Percentiles rank a stretch among this genome's conserved stretches.
These are phyloP conservation scores for Eristalis intricaria DNA, from an alignment of 2,888 invertebrate genomes.

Conservation along the genomic window DNA sequence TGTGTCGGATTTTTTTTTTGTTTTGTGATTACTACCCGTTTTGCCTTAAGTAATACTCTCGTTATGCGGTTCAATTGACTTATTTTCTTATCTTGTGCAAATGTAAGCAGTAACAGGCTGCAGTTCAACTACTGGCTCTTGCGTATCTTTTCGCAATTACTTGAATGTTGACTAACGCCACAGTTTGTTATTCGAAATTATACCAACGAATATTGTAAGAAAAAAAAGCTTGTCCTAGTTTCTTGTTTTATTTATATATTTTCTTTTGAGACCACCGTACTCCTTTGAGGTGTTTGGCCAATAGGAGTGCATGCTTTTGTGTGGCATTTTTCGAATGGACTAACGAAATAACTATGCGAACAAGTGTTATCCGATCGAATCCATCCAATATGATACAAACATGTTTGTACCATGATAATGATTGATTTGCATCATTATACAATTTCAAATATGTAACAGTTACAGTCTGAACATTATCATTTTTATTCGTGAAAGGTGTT, in stretches of 20 bases:
- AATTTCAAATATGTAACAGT: not conserved
- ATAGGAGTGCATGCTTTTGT: not conserved
- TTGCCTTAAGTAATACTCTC: constrained; percentile 50
- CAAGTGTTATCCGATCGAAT: not conserved
- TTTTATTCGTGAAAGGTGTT: not conserved
- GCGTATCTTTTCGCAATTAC: constrained; percentile 40
- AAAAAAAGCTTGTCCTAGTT: constrained; percentile 59
- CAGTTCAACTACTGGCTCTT: not conserved
- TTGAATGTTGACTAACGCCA: constrained; percentile 40
- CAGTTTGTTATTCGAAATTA: constrained; percentile 16
- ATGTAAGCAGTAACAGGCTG: constrained; percentile 2
- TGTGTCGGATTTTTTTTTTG: constrained; percentile 41
- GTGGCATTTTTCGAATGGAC: constrained; percentile 1
- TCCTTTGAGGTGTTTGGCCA: constrained; percentile 42
- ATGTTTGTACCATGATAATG: not conserved
- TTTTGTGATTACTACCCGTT: constrained; percentile 50
- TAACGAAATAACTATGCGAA: not conserved
- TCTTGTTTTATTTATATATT: constrained; percentile 14
- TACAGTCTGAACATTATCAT: not conserved
- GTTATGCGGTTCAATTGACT: not conserved
- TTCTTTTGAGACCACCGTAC: not conserved
- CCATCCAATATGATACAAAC: not conserved
- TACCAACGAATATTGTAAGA: constrained; percentile 20
- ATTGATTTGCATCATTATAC: constrained; percentile 3
- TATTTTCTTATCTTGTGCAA: constrained; percentile 1